These are phyloP conservation scores for Brotula barbata DNA, from an alignment of 2,797 vertebrate species.

Conservation along the genomic window DNA sequence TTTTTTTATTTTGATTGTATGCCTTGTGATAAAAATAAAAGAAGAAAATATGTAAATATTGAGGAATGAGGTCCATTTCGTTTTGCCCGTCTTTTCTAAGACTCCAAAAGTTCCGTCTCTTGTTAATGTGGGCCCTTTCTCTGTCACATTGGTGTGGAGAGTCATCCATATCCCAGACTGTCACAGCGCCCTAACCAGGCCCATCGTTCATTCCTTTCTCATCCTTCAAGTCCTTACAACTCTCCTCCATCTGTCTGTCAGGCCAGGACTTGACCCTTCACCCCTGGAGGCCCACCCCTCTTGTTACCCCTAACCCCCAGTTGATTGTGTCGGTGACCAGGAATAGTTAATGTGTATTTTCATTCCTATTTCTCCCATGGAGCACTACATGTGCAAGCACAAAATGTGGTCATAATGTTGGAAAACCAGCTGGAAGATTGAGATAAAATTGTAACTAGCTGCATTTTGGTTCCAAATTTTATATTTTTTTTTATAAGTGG, in stretches of 20 bases:
- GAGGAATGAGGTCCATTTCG: too few relatives aligned
- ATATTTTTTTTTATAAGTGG: too few relatives aligned
- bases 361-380: slow-evolving; percentile 7
- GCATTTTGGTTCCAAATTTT: too few relatives aligned
- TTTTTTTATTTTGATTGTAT: too few relatives aligned
- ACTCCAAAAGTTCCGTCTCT: neutral
- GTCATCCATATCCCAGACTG: slow-evolving; percentile 73
- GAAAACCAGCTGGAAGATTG: slow-evolving; percentile 4
- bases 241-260: slow-evolving; percentile 74
- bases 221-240: slow-evolving; percentile 67
- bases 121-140: slow-evolving; percentile 18
- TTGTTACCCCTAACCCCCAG: slow-evolving; percentile 67
- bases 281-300: slow-evolving; percentile 66
- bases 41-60: too few relatives aligned
- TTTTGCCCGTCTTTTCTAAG: too few relatives aligned
- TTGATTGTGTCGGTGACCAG: slow-evolving; percentile 63
- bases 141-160: slow-evolving; percentile 53
- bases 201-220: slow-evolving; percentile 68
- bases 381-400: neutral
- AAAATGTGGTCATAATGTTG: neutral
- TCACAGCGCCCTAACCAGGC: slow-evolving; percentile 47
- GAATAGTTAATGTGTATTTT: slow-evolving; percentile 33
- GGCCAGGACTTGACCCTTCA: slow-evolving; percentile 71
- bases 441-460: neutral
- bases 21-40: too few relatives aligned